Base-by-base conservation (phyloP, 2,113 vertebrate genomes). In the Entomyzon cyanotis region DNA sequence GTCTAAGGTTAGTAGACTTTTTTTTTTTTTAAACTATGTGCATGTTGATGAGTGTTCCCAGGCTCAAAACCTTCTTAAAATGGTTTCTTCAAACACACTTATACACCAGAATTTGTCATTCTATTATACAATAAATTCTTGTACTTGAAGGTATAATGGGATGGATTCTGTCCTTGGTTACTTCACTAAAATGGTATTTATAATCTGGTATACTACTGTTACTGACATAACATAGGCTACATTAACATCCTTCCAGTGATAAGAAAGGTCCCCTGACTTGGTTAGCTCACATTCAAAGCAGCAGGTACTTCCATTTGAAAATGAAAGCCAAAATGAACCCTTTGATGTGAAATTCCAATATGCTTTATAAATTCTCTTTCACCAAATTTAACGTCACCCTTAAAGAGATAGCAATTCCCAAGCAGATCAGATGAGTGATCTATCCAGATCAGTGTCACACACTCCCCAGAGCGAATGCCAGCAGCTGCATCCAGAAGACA, bases 1-100 rank as follows among this genome's bases (percentile, higher is more conserved):
- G 7, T 70, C 30, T 44, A 76, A 76, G 37, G 71, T 85, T 44
- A 87, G 39, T 28, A 23, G 46, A 63, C 30, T 14, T n/a, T 16
- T 83, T 89, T 78, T 88, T 55, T 47, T 44, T 44, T 44, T 18
- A 17, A 44, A 74, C 19, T 39, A 39, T 18, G 23, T 90, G 71
- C 20, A 59, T 9, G 33, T 13, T 87, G 62, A 86, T 80, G 47
- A 79, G 47, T 41, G 22, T 65, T 94, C 35, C 22, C 11, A 50
- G 42, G 41, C 47, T 92, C 55, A 93, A 94, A 95, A 87, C 6
- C 33, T 69, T 53, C 90, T 89, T 80, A 60, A 92, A 82, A 79
- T 33, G 15, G 9, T 27, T 87, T 68, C 46, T 69, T 69, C 64
- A 91, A 89, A 76, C 12, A 50, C 25, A 86, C 94, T 70, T 67